Evolutionary conservation across 1,140 invertebrate species (phyloP).

Genomic region (Magallana angulata): DNA sequence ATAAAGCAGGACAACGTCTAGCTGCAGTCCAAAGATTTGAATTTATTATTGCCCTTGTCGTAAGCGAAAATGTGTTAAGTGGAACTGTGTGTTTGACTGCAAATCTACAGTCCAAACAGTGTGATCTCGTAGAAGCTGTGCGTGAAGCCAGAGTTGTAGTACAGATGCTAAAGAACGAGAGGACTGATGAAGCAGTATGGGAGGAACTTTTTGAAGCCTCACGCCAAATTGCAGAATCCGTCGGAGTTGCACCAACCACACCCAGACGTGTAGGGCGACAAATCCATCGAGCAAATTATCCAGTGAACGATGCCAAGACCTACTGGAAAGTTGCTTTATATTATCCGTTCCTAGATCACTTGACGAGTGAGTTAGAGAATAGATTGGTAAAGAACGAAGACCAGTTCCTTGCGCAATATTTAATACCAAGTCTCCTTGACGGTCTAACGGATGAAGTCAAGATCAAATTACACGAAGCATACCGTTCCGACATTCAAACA

Average conservation of each 20-base stretch:
- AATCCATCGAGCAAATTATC: constrained; percentile 23
- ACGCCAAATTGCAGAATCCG: not conserved
- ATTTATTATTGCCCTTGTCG: constrained; percentile 49
- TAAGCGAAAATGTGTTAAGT: constrained; percentile 28
- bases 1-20: constrained; percentile 10
- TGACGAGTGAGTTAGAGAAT: constrained; percentile 25
- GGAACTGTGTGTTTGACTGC: constrained; percentile 11
- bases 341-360: constrained; percentile 24
- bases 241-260: not conserved
- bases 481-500: not conserved
- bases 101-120: constrained; percentile 15
- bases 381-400: constrained; percentile 10
- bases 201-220: constrained; percentile 41
- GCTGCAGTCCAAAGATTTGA: constrained; percentile 42
- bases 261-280: constrained; percentile 21
- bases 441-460: not conserved
- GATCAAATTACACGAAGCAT: not conserved
- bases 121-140: constrained; percentile 43
- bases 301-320: not conserved
- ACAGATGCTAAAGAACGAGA: not conserved
- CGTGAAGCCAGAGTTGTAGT: constrained; percentile 41
- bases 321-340: constrained; percentile 34
- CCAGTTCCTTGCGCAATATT: constrained; percentile 41
- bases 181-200: constrained; percentile 40
- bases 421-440: not conserved